Percentiles rank a stretch among this genome's conserved stretches.
Conservation (phyloP, 2,797 vertebrate genomes). For the Neopelma chrysocephalum region DNA sequence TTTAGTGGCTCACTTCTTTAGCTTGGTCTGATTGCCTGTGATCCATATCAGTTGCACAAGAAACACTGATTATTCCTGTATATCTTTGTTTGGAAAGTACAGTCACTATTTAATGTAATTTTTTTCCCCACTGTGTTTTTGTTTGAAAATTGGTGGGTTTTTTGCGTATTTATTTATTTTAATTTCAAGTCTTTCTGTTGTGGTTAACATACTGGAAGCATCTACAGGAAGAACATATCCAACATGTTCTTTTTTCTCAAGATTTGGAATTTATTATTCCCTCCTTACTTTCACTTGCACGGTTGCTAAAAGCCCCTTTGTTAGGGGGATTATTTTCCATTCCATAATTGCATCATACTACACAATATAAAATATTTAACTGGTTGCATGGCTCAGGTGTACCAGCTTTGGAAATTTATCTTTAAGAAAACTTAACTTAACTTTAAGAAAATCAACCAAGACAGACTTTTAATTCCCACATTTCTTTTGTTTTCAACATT, state of each 20-base stretch:
- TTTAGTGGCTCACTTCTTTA: not conserved
- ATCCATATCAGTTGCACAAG: not conserved
- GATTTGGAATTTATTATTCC: not conserved
- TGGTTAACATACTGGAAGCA: not conserved
- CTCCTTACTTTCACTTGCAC: not conserved
- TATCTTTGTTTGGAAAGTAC: not conserved
- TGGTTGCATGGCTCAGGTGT: not conserved
- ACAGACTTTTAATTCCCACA: not conserved
- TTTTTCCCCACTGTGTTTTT: not conserved
- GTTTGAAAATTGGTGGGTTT: not conserved
- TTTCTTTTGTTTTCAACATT: not conserved
- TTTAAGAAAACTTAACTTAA: not conserved
- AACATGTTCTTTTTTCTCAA: not conserved
- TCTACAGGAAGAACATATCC: not conserved
- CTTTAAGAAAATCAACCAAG: not conserved
- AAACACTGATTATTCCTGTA: not conserved
- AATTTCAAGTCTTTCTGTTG: not conserved
- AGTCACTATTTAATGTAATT: conserved; percentile 6
- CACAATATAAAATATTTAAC: not conserved
- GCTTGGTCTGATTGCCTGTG: not conserved
- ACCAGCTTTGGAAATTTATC: not conserved
- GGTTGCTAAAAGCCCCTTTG: not conserved
- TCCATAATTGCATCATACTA: not conserved
- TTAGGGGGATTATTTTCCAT: not conserved
- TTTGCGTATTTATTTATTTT: not conserved